Base-by-base conservation (phyloP, 2,797 vertebrate genomes). In the Acestrorhynchus altus region DNA sequence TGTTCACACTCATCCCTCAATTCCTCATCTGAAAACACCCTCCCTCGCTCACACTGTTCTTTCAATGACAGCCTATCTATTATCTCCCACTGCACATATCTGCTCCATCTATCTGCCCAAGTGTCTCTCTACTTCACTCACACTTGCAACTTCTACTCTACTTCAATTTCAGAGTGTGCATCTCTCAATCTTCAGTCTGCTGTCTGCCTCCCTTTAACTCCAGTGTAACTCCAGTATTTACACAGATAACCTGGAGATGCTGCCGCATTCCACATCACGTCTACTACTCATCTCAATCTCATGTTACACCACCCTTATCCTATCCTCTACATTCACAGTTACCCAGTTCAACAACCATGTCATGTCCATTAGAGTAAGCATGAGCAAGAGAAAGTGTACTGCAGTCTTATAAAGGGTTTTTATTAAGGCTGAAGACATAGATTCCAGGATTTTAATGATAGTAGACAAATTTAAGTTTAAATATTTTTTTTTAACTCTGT, bases 271-370 rank as follows among this genome's bases (percentile, higher is more conserved):
- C 79, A 77, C 42, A 31, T n/a, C 26, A 52, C 8, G 68, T 73
- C 79, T 81, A 70, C 69, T 80, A 75, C 56, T 77, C 39, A 61
- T 76, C 74, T 80, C 15, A 9, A n/a, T n/a, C 49, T 64, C 28
- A 0, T 64, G 67, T 57, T 56, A 7, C 31, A 13, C 46, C 66
- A 31, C 39, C 15, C 22, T 52, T 61, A 6, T 68, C 39, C 22
- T 60, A 67, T 22, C 65, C 49, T 35, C 4, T 46, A 56, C 72
- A 46, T 28, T 1, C 63, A 51, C 24, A 24, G 15, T 67, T 67
- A 39, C 28, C 70, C 12, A 22, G 54, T 49, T 28, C n/a, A 20
- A 28, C 35, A 22, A 40, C 42, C 3, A 39, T 16, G 1, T 0
- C 59, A 61, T 54, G 16, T 70, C 20, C 20, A 24, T 12, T 31